Conservation (phyloP, 2,888 invertebrate species). For the Nomada fucata region DNA sequence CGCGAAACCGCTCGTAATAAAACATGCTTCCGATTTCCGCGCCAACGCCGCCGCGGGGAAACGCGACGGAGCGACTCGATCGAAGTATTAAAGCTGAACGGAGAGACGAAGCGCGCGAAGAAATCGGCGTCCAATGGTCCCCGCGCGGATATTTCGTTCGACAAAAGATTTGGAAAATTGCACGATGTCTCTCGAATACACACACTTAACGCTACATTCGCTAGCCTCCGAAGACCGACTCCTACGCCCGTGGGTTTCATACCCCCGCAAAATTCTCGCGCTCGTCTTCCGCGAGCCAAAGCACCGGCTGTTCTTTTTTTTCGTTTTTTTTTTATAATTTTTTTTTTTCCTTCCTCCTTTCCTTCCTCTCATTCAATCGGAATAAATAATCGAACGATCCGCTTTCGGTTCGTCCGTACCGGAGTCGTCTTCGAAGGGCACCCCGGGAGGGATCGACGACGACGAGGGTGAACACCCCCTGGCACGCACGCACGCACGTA, state of each 20-base stretch:
- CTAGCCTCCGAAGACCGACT: conserved; percentile 35
- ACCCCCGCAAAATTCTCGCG: conserved; percentile 26
- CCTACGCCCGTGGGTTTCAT: conserved; percentile 41
- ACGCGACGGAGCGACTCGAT: neutral
- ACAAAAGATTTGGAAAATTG: conserved; percentile 59
- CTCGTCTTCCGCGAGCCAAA: no score
- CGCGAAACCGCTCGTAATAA: neutral
- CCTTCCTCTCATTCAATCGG: neutral
- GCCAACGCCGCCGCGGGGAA: neutral
- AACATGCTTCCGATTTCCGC: neutral
- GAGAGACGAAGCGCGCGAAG: neutral
- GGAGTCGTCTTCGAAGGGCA: conserved; percentile 34
- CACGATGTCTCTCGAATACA: conserved; percentile 61
- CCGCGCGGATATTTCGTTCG: conserved; percentile 38
- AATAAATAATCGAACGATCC: conserved; percentile 5
- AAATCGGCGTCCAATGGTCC: conserved; percentile 49
- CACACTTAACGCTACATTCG: conserved; percentile 25
- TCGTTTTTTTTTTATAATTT: no score
- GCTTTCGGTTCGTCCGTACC: no score
- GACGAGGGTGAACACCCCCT: conserved; percentile 25
- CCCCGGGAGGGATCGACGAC: neutral
- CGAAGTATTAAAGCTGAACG: neutral
- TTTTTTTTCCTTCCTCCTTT: neutral
- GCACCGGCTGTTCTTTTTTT: no score
- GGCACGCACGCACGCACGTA: conserved; percentile 47